These are phyloP conservation scores for Drosophila tanythrix DNA, from an alignment of 2,888 invertebrate species.

Conservation along the genomic window DNA sequence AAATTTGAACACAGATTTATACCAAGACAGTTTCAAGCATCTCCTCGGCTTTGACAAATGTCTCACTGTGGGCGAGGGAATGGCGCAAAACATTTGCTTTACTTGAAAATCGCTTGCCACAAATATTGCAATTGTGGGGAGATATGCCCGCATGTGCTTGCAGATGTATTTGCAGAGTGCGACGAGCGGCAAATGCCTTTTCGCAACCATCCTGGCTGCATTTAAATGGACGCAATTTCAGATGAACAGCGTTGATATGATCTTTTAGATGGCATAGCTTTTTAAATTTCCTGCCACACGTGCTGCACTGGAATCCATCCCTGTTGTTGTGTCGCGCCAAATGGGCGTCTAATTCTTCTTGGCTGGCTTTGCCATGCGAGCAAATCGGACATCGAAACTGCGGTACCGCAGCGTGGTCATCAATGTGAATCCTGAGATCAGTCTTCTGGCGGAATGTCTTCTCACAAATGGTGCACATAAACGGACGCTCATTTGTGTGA, in stretches of 20 bases:
- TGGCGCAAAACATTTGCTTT: constrained; percentile 45
- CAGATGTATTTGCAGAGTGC: constrained; percentile 43
- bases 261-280: constrained; percentile 48
- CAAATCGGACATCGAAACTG: constrained; percentile 48
- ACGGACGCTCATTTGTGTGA: constrained; percentile 56
- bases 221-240: constrained; percentile 50
- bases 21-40: not conserved
- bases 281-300: constrained; percentile 56
- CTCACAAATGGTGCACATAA: constrained; percentile 38
- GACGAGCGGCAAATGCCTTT: constrained; percentile 53
- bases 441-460: constrained; percentile 50
- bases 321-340: constrained; percentile 39
- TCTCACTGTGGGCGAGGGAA: constrained; percentile 17
- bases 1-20: not conserved
- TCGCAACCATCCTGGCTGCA: constrained; percentile 38
- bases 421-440: constrained; percentile 44
- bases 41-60: constrained; percentile 12
- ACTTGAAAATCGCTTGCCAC: constrained; percentile 29
- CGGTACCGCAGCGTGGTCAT: constrained; percentile 30
- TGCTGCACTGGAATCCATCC: constrained; percentile 57
- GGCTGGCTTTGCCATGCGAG: constrained; percentile 36
- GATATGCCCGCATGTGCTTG: constrained; percentile 24
- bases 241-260: constrained; percentile 57
- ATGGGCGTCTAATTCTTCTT: constrained; percentile 43
- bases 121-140: constrained; percentile 22